Base-by-base conservation (phyloP, 2,113 vertebrate species). In the Galemys pyrenaicus region DNA sequence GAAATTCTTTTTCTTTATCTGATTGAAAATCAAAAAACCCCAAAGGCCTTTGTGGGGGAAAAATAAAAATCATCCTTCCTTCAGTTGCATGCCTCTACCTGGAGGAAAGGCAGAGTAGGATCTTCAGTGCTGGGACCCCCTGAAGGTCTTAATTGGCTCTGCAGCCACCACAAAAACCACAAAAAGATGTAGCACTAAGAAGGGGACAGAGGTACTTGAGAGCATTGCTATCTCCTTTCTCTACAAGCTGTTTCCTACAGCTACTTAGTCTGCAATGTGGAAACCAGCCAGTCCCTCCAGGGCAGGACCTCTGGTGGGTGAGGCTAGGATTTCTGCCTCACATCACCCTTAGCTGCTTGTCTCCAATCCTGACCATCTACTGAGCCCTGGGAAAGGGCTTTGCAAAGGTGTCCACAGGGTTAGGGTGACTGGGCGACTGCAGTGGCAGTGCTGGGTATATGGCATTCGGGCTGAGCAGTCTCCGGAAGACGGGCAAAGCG, bases 191-290 rank as follows among this genome's bases (percentile, higher is more conserved):
- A 39, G 46, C 37, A 1, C 11, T 37, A 56, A 51, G 35, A 49
- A 70, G 9, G 24, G 32, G 41, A 67, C 5, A 39, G 46, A 64
- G 24, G 71, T 8, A 2, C 28, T 73, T 74, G 16, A 7, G 41
- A 26, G 22, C 44, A 35, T 0, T 4, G 22, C 20, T 26, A 4
- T n/a, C 19, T 56, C 90, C 67, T 87, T 20, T 80, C 46, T 64
- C 67, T 1, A 0, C 8, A 3, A 28, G 35, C 15, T 2, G 0
- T 49, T 37, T 44, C 37, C 44, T 49, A 2, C 0, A 70, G 16
- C 54, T 10, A 39, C 37, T 39, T 2, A 13, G 26, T 39, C 54
- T 11, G 22, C 4, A 4, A 7, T 26, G 49, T 26, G 15, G 16
- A 44, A 46, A 16, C 0, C 1, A 71, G 10, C 35, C 4, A 37